Conservation (phyloP, 1,140 invertebrate genomes). For the Platorchestia sp. region DNA sequence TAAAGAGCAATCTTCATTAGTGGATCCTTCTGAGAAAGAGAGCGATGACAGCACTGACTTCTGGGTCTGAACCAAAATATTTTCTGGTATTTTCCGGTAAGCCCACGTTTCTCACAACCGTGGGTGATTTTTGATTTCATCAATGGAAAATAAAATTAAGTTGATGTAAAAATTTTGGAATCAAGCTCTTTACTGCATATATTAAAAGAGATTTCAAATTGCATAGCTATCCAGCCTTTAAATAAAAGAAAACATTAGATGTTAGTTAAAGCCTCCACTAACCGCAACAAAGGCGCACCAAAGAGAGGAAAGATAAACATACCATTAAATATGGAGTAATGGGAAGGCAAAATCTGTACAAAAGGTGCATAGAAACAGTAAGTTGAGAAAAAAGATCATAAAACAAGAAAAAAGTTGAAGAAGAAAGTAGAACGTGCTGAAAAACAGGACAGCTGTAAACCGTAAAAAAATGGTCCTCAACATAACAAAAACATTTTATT, state of each 20-base stretch:
- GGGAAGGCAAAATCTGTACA: too few relatives aligned
- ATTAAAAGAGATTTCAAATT: background rate
- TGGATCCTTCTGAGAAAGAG: background rate
- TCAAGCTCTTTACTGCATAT: background rate
- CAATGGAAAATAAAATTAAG: background rate
- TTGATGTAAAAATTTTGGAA: background rate
- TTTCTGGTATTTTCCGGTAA: background rate
- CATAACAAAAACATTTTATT: too few relatives aligned
- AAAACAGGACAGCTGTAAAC: too few relatives aligned
- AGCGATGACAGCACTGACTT: background rate
- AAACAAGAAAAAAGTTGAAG: too few relatives aligned
- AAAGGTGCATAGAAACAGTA: too few relatives aligned
- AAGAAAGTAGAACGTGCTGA: too few relatives aligned
- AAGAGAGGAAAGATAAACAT: too few relatives aligned
- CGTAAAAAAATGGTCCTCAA: too few relatives aligned
- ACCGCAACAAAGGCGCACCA: background rate
- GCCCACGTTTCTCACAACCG: background rate
- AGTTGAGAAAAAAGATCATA: too few relatives aligned
- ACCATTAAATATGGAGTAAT: too few relatives aligned
- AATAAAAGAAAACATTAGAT: background rate
- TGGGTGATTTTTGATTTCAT: background rate
- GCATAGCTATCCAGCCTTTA: background rate
- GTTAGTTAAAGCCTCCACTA: background rate
- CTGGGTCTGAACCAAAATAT: background rate
- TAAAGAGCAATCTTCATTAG: background rate